Evolutionary conservation across 2,888 invertebrate genomes (phyloP), one percentile per base, ranked within the genome.

Genomic region (Drosophila demipolita): DNA sequence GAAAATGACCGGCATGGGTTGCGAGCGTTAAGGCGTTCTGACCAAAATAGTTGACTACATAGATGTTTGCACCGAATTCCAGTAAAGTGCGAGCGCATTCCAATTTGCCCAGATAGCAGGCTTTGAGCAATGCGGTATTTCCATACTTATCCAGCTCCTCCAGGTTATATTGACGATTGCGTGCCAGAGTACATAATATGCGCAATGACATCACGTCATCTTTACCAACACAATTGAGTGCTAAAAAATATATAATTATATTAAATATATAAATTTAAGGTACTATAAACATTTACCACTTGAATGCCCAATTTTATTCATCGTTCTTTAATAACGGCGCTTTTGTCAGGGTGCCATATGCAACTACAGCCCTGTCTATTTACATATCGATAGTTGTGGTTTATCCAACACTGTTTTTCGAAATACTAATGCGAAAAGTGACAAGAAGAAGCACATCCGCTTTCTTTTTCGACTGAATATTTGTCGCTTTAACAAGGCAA

Each of bases 1-100:
- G 77, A 9, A 79, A 63, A 67, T 87, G 73, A 0, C 93, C 92
- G 20, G 86, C 78, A 73, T 89, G 88, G 17, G 91, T 86, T 9
- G 93, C 93, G 36, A 93, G 61, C 0, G 93, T 93, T 26, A 93
- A 70, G 1, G 93, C 92, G 70, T 93, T 93, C 77, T 93, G 93
- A 2, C 93, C 93, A 59, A 88, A 91, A 70, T 91, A 91, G 61
- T 93, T 93, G 1, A 93, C 78, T 0, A 90, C 92, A 42, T 78
- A 90, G 33, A 93, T 68, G 65, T 90, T 87, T 0, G 88, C 91
- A 0, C 89, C 79, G 29, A 80, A 84, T 9, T 78, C 68, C 1
- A 93, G 59, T 26, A 93, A 83, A 0, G 83, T 79, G 3, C 76
- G 60, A 7, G 87, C 92, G 17, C 91, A 90, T 32, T 91, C 88